Conservation (phyloP, 2,888 invertebrate species). For the Orthosia incerta region DNA sequence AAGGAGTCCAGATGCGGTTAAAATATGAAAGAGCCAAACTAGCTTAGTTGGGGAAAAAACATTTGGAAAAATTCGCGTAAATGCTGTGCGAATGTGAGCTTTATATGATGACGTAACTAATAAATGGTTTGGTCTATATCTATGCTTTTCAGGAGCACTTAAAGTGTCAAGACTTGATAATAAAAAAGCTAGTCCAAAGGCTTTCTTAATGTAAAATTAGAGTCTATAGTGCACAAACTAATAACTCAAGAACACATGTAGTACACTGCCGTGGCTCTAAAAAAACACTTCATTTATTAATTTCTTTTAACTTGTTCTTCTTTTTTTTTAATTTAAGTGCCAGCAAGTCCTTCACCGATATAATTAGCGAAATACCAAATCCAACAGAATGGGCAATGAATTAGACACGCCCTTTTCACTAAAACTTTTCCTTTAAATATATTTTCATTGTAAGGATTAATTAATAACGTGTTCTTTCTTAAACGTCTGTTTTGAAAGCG, state of each 20-base stretch:
- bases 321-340: conserved; percentile 20
- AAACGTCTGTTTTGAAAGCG: conserved; percentile 73
- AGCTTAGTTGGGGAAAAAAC: conserved; percentile 31
- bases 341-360: background rate
- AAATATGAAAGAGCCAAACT: conserved; percentile 60
- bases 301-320: background rate
- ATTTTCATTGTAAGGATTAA: conserved; percentile 79
- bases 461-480: conserved; percentile 76
- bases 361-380: conserved; percentile 46
- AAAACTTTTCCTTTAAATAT: conserved; percentile 66
- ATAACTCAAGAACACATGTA: conserved; percentile 16
- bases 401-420: conserved; percentile 32
- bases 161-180: background rate
- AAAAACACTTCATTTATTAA: background rate
- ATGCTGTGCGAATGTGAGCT: background rate
- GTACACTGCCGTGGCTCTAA: background rate
- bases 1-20: conserved; percentile 66
- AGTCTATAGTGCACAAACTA: conserved; percentile 9
- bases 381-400: conserved; percentile 39
- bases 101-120: background rate
- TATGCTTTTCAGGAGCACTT: background rate
- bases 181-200: background rate
- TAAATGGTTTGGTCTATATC: background rate
- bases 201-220: background rate
- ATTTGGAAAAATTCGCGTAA: conserved; percentile 23